Base-by-base conservation (phyloP, 1,140 invertebrate species). In the Caenorhabditis briggsae region DNA sequence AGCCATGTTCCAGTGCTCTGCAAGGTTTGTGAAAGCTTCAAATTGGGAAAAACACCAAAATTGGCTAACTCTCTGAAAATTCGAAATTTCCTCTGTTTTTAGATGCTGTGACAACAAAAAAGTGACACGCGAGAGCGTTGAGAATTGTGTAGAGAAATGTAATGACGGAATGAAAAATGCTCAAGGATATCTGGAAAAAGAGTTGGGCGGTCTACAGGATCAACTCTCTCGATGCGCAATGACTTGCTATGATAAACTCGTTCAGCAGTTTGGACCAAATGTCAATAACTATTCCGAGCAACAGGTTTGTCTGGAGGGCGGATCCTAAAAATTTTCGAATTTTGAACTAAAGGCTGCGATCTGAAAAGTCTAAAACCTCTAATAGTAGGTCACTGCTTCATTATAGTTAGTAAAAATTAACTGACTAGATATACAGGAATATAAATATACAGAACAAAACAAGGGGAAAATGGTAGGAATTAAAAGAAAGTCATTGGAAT, bases 51-150 rank as follows among this genome's bases (percentile, higher is more conserved):
- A 59, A 9, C 20, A 18, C 2, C 50, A 11, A 33, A 33, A 33
- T 33, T 33, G 33, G 33, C 16, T 53, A n/a, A n/a, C 58, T 59
- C 58, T 11, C 23, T n/a, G 20, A 59, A 59, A 59, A 25, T 9
- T n/a, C 23, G 9, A 5, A 59, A 59, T 53, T 53, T 11, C 9
- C 20, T 11, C 12, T 25, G 23, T 59, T 74, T 88, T n/a, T 70
- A 88, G 87, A 33, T 91, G 90, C 83, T 92, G 89, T 78, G 91
- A 92, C 18, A 83, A 88, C 78, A 91, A 92, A 59, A 84, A 61
- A 55, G 89, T 55, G 3, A 86, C 53, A 11, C 87, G 91, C 11
- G 85, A 91, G 50, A 56, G 58, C 11, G 86, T 91, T 14, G 91
- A 92, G 55, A 88, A 88, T 55, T 91, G 90, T 83, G 89, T 91